Percentiles rank a stretch among this genome's conserved stretches.
Evolutionary conservation across 2,113 vertebrate species (phyloP).

Genomic region (Chlorocebus sabaeus): DNA sequence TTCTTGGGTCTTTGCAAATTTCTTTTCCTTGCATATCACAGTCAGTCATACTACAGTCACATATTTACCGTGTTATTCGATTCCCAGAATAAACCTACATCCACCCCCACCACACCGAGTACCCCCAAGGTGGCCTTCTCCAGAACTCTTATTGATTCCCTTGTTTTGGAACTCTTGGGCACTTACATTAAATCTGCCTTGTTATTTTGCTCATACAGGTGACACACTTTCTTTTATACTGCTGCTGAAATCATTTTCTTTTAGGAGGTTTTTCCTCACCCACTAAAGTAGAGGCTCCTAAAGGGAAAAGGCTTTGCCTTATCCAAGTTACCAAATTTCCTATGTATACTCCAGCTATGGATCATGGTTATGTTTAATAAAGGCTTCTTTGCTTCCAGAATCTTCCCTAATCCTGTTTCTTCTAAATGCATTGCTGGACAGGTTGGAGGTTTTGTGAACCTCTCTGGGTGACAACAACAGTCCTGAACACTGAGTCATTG

Average conservation of each 20-base stretch:
- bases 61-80: not conserved
- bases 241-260: constrained; percentile 3
- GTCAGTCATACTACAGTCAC: not conserved
- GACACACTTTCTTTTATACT: not conserved
- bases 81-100: not conserved
- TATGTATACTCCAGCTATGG: not conserved
- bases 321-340: not conserved
- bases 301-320: not conserved
- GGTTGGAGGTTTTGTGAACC: not conserved
- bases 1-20: not conserved
- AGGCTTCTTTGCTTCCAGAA: not conserved
- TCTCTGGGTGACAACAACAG: not conserved
- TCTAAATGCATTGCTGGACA: not conserved
- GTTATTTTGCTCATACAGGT: not conserved
- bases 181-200: not conserved
- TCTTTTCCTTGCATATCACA: not conserved
- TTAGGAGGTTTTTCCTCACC: not conserved
- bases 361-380: not conserved
- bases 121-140: not conserved
- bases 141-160: not conserved
- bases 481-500: not conserved
- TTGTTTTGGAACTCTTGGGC: not conserved
- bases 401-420: not conserved
- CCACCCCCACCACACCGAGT: not conserved
- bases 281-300: not conserved